These are phyloP conservation scores for Pangasius krempfi DNA, from an alignment of 2,797 vertebrate species.

Conservation along the genomic window DNA sequence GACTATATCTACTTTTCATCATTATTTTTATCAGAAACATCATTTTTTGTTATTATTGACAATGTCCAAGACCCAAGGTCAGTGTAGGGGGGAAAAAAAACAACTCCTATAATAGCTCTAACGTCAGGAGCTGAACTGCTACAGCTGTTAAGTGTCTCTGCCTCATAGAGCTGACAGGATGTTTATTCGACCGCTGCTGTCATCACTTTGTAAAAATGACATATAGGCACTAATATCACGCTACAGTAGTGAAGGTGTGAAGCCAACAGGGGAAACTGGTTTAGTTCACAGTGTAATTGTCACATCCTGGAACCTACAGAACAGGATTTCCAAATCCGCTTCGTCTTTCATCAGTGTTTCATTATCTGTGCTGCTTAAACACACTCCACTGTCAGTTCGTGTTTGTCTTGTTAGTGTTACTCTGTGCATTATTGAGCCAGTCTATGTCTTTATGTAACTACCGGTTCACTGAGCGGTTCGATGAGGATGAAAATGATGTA, in stretches of 20 bases:
- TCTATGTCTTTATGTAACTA: neutral
- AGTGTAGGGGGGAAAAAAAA: neutral
- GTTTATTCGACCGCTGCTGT: slow-evolving; percentile 28
- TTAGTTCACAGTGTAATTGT: slow-evolving; percentile 7
- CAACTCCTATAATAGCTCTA: neutral
- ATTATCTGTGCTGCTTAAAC: neutral
- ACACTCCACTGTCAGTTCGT: neutral
- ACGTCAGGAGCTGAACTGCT: neutral
- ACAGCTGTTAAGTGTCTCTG: slow-evolving; percentile 22
- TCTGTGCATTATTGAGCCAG: neutral
- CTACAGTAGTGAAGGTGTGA: neutral
- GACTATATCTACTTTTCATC: neutral
- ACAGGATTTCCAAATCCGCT: neutral
- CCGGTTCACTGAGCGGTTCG: neutral
- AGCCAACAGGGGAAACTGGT: slow-evolving; percentile 5
- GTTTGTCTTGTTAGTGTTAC: slow-evolving; percentile 4
- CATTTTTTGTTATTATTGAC: neutral
- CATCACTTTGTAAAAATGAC: slow-evolving; percentile 41
- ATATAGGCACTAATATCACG: slow-evolving; percentile 28
- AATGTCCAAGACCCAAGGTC: slow-evolving; percentile 17
- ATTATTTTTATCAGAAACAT: neutral
- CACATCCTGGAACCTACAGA: neutral
- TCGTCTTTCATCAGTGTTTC: slow-evolving; percentile 8
- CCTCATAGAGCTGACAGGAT: slow-evolving; percentile 19
- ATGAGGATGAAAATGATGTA: neutral